Evolutionary conservation across 1,140 invertebrate genomes (phyloP).

Genomic region (Pogonomyrmex californicus): DNA sequence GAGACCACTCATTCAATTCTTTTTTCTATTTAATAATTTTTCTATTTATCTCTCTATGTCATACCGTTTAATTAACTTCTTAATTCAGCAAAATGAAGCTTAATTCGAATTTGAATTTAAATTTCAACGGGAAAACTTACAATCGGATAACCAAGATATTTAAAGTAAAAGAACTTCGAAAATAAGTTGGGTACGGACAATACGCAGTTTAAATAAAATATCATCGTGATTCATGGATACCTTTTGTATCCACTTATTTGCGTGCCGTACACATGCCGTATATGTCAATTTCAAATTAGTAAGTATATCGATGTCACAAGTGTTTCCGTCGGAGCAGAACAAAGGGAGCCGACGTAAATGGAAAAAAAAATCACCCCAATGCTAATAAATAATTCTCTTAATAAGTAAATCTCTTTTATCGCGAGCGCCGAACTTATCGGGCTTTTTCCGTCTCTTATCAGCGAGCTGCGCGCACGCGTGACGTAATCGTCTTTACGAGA

Average conservation of each 20-base stretch:
- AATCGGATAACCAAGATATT: not conserved
- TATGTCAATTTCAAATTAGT: not conserved
- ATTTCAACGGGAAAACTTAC: too few relatives aligned
- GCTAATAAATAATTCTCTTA: slow-evolving; percentile 32
- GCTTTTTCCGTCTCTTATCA: not conserved
- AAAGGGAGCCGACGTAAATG: not conserved
- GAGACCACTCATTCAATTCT: not conserved
- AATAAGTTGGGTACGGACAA: not conserved
- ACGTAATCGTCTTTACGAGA: slow-evolving; percentile 10
- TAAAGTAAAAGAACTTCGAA: not conserved
- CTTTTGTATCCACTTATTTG: not conserved
- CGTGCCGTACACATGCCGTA: not conserved
- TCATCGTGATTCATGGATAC: not conserved
- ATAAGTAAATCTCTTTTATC: slow-evolving; percentile 3
- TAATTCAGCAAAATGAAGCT: not conserved
- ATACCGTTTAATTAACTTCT: not conserved
- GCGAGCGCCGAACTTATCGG: not conserved
- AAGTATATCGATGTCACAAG: not conserved
- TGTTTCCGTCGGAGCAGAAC: not conserved
- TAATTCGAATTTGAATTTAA: not conserved
- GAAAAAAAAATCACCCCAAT: not conserved
- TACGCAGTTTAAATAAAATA: not conserved
- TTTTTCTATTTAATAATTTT: not conserved
- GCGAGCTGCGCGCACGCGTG: not conserved
- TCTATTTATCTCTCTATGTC: not conserved